Evolutionary conservation across 2,888 invertebrate genomes (phyloP).

Genomic region (Linnaemya vulpina): DNA sequence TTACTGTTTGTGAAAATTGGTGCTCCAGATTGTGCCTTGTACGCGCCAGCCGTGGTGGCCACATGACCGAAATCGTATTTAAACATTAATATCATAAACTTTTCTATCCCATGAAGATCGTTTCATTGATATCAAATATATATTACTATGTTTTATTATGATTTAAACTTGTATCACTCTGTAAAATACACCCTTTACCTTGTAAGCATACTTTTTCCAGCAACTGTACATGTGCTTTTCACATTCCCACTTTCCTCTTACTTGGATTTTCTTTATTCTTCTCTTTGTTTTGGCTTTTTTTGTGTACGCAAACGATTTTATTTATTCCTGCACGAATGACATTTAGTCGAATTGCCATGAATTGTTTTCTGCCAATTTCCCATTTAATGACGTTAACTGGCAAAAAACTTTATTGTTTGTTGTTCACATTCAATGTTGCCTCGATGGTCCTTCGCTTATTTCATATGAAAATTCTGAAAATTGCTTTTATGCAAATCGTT

Average conservation of each 20-base stretch:
- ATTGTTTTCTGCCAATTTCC: constrained; percentile 41
- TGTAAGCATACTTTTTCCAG: too few relatives aligned
- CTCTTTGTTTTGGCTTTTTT: background rate
- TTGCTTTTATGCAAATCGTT: background rate
- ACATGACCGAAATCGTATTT: too few relatives aligned
- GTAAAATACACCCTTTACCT: too few relatives aligned
- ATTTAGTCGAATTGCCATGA: constrained; percentile 22
- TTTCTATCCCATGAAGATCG: too few relatives aligned
- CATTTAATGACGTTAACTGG: constrained; percentile 42
- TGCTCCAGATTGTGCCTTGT: too few relatives aligned
- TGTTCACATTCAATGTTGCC: background rate
- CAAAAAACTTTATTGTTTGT: constrained; percentile 26
- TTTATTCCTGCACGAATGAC: constrained; percentile 8
- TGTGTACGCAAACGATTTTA: constrained; percentile 7
- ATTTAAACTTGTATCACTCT: too few relatives aligned
- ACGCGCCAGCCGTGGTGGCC: too few relatives aligned
- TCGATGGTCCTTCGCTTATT: constrained; percentile 17
- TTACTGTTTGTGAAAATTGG: too few relatives aligned
- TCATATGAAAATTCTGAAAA: constrained; percentile 26
- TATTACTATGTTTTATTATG: too few relatives aligned
- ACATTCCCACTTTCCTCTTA: background rate
- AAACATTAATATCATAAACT: too few relatives aligned
- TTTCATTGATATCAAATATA: too few relatives aligned
- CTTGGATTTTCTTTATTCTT: background rate
- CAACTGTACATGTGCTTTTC: too few relatives aligned